Evolutionary conservation across 2,888 invertebrate species (phyloP), one percentile per base, ranked within the genome.

Genomic region (Zaprionus lineosus): DNA sequence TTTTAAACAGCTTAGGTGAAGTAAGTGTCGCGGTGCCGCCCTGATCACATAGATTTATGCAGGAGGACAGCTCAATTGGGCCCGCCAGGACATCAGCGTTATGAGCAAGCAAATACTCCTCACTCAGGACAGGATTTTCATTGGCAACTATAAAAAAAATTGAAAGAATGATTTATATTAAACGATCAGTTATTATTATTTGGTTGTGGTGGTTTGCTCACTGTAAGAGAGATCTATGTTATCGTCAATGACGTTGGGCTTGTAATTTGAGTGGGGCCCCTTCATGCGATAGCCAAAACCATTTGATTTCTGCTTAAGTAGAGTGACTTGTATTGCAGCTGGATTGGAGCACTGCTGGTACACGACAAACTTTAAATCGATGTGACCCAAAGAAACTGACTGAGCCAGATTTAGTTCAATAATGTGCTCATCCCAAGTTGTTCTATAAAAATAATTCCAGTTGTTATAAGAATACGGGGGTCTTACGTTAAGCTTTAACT

Each of bases 341-440:
- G 94, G 92, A 66, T 93, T 93, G 1, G 94, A 92, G 79, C 95
- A 95, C 3, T 94, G 93, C 3, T 94, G 92, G 86, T 96, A 96
- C 21, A 98, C 91, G 0, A 94, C 94, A 86, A 97, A 97, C 68
- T 95, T 94, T 36, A 98, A 93, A 88, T 97, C 97, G 15, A 98
- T 94, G 84, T 97, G 97, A n/a, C 97, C 97, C 50, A 97, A 91
- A 24, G 93, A 93, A 1, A 94, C 93, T 40, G 94, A 94, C 68
- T 94, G 93, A 0, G 97, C 96, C 47, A 98, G 88, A 0, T 96
- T 96, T 4, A 98, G 91, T 88, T 98, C 98, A 81, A 98, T 94
- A 16, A 97, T 93, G 83, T 98, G 97, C 87, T 98, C 97, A 86
- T 97, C 96, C 96, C 96, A 97, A 0, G 97, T 96, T 14, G 95